phyloP scores from a whole-genome alignment of 92 coral and sea anemone genomes.

The Micromussa lordhowensis region DNA sequence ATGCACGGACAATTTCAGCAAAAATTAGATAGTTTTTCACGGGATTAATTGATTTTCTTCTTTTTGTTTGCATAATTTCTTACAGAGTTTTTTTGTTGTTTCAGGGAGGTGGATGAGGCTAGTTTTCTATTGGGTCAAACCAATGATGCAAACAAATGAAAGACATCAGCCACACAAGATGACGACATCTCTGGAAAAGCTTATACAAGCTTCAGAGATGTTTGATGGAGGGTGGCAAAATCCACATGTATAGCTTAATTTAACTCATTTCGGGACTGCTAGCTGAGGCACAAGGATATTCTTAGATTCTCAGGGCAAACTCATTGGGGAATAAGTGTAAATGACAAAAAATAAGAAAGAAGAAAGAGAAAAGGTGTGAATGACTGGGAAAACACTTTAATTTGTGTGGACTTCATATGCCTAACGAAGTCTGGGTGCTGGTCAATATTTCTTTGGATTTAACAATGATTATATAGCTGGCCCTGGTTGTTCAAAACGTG shows the following conservation, averaged over 20 bases:
- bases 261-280: too few species aligned
- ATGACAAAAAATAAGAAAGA: too few species aligned
- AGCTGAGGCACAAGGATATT: too few species aligned
- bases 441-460: background rate
- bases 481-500: too few species aligned
- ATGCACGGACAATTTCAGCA: too few species aligned
- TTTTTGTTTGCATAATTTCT: background rate
- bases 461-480: too few species aligned
- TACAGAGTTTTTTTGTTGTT: background rate
- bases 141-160: background rate
- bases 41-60: too few species aligned
- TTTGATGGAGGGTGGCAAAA: slow-evolving; percentile 35
- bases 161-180: slow-evolving; percentile 10
- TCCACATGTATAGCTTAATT: too few species aligned
- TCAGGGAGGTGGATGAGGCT: slow-evolving; percentile 94
- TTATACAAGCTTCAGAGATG: slow-evolving; percentile 25
- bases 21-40: too few species aligned
- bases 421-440: background rate
- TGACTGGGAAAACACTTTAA: background rate
- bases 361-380: too few species aligned
- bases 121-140: slow-evolving; percentile 2
- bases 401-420: background rate
- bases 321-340: too few species aligned
- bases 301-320: too few species aligned
- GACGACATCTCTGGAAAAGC: slow-evolving; percentile 46